Conservation (phyloP, 1,140 invertebrate genomes). For the Stenopsyche tienmushanensis region DNA sequence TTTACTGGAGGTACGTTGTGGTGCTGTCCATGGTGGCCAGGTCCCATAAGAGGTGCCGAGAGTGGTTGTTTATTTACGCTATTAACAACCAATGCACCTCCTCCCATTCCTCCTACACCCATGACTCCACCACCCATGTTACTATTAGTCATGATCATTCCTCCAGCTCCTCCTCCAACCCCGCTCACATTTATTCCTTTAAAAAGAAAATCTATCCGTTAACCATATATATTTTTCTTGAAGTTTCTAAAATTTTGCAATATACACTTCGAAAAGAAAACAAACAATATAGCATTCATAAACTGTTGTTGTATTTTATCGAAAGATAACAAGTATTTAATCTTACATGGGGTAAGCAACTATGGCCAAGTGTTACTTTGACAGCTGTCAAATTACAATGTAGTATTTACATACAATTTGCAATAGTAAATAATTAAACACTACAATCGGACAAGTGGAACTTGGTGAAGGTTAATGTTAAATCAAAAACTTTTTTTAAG, state of each 20-base stretch:
- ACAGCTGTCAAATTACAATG: no score
- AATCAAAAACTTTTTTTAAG: no score
- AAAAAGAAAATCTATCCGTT: background rate
- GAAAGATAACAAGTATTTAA: no score
- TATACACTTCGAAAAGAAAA: background rate
- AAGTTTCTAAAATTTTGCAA: background rate
- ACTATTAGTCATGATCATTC: slow-evolving; percentile 71
- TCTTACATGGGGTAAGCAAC: no score
- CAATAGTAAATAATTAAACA: no score
- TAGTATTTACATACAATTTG: no score
- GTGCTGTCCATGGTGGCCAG: slow-evolving; percentile 50
- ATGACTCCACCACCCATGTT: slow-evolving; percentile 65
- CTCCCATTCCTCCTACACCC: slow-evolving; percentile 62
- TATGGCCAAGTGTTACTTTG: no score
- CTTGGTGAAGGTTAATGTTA: no score
- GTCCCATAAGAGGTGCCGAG: slow-evolving; percentile 54
- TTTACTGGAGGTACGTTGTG: no score
- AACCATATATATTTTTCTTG: background rate
- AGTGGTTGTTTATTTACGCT: slow-evolving; percentile 70
- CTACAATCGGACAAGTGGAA: no score
- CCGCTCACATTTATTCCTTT: slow-evolving; percentile 64
- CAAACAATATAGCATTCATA: no score
- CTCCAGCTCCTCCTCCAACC: slow-evolving; percentile 59
- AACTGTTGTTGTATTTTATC: no score
- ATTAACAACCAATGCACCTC: slow-evolving; percentile 65